Evolutionary conservation across 2,113 vertebrate genomes (phyloP).

Genomic region (Dermatemys mawii): DNA sequence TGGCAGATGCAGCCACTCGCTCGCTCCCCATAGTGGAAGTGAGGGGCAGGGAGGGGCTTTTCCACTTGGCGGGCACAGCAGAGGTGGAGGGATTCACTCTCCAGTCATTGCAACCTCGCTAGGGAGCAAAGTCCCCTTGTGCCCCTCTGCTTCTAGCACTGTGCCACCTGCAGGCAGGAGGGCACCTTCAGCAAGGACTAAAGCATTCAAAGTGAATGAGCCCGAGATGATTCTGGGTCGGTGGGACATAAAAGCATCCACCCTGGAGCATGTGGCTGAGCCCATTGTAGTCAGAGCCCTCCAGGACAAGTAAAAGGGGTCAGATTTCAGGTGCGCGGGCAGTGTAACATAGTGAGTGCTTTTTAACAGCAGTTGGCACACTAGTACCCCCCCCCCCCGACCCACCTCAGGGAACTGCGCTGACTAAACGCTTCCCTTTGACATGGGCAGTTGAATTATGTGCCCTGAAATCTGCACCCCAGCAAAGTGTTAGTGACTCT

Average conservation of each 20-base stretch:
- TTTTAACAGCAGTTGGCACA: not conserved
- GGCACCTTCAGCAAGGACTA: not conserved
- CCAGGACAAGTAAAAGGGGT: not conserved
- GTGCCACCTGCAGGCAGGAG: not conserved
- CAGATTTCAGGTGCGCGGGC: not conserved
- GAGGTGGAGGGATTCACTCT: not conserved
- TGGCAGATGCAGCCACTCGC: not conserved
- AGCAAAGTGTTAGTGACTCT: not conserved
- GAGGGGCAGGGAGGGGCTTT: too few species aligned
- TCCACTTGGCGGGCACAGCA: not conserved
- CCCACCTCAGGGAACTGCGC: fast-evolving
- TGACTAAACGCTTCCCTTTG: not conserved
- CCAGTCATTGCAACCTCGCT: not conserved
- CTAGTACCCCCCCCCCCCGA: not conserved
- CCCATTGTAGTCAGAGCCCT: not conserved
- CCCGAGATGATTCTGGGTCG: not conserved
- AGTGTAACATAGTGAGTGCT: not conserved
- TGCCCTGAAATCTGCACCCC: not conserved
- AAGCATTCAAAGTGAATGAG: not conserved
- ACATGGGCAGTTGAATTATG: not conserved
- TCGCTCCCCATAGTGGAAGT: not conserved
- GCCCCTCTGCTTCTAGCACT: not conserved
- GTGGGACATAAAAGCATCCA: not conserved
- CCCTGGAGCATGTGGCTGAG: not conserved
- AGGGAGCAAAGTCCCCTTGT: not conserved